A percentile compares a stretch with the other conserved stretches of the same genome.
phyloP scores from a whole-genome alignment of 2,797 vertebrate species.

The Dendrocincla tyrannina region DNA sequence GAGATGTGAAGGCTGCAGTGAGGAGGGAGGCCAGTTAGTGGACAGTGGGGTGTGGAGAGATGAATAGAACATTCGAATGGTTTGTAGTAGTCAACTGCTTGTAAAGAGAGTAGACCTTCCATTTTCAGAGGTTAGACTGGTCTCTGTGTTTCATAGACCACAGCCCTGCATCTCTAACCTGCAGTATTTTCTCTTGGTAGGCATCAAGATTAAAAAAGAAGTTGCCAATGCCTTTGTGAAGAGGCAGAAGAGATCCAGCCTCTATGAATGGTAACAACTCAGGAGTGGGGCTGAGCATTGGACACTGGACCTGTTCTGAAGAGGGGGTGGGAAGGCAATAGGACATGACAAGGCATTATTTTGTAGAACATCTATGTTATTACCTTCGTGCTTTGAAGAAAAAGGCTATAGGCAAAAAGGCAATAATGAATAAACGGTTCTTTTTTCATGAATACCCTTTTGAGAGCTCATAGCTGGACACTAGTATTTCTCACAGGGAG shows the following conservation, averaged over 20 bases:
- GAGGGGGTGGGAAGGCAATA: neutral
- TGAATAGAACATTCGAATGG: fast-evolving
- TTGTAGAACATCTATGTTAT: neutral
- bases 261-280: constrained; percentile 60
- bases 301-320: neutral
- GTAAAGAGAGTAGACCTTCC: neutral
- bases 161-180: neutral
- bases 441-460: neutral
- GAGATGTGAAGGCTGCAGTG: neutral
- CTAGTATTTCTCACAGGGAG: neutral
- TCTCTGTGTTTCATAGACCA: neutral
- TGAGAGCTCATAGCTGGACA: neutral
- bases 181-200: constrained; percentile 24
- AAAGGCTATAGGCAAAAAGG: neutral
- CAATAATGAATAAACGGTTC: neutral
- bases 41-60: neutral
- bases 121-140: neutral
- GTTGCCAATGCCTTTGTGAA: constrained; percentile 65
- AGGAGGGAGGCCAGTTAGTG: neutral
- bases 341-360: neutral
- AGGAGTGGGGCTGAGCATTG: neutral
- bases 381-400: neutral
- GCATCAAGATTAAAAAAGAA: constrained; percentile 55
- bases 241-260: constrained; percentile 62
- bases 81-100: neutral